phyloP scores from a whole-genome alignment of 2,888 invertebrate genomes.

The Mayetiola destructor region DNA sequence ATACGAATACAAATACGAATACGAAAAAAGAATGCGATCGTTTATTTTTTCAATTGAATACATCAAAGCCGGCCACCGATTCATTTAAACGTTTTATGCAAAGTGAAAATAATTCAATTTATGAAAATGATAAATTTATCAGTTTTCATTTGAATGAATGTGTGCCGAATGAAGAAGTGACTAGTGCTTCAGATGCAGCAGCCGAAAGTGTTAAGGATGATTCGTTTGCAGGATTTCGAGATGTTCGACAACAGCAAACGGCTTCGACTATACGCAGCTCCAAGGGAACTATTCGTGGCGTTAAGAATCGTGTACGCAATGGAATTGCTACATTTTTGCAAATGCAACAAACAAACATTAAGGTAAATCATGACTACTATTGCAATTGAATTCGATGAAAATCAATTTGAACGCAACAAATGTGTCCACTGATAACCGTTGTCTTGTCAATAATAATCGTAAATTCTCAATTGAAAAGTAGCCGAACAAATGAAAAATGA shows the following conservation, averaged over 20 bases:
- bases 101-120: conserved; percentile 25
- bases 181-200: conserved; percentile 20
- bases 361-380: conserved; percentile 45
- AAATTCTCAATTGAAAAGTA: neutral
- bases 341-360: conserved; percentile 55
- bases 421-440: neutral
- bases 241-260: conserved; percentile 42
- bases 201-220: conserved; percentile 40
- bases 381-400: neutral
- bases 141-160: conserved; percentile 70
- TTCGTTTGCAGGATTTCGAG: conserved; percentile 67
- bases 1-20: neutral
- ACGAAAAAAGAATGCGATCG: neutral
- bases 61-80: neutral
- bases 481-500: too few species aligned
- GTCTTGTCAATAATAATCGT: neutral
- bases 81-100: too few species aligned
- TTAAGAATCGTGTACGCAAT: conserved; percentile 84
- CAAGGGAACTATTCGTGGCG: conserved; percentile 84
- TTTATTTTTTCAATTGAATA: neutral
- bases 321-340: conserved; percentile 91
- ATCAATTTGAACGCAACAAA: neutral
- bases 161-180: conserved; percentile 25
- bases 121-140: conserved; percentile 65
- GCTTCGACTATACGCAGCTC: conserved; percentile 74